These are phyloP conservation scores for Pseudorhiza aurosa DNA, from an alignment of 30 jellyfish, hydroid and myxozoan species.

Conservation along the genomic window DNA sequence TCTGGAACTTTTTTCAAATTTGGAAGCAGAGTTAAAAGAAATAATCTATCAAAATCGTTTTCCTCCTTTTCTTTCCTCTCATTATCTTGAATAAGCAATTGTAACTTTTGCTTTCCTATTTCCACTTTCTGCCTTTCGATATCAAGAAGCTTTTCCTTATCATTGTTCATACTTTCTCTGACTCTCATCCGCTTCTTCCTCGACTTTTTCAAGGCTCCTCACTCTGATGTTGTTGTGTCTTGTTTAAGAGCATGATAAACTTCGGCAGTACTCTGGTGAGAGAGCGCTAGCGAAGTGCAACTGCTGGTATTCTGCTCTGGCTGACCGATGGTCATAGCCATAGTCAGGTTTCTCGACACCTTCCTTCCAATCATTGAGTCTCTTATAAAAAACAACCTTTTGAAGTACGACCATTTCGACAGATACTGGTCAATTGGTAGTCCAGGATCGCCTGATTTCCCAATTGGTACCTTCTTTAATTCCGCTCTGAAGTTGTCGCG, in stretches of 20 bases:
- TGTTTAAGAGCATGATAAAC: no score
- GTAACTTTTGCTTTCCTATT: conserved; percentile 25
- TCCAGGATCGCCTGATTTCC: conserved; percentile 10
- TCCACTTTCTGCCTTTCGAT: background rate
- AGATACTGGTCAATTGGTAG: conserved; percentile 43
- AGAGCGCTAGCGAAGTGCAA: background rate
- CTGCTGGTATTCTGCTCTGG: background rate
- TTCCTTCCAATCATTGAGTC: conserved; percentile 15
- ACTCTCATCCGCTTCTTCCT: background rate
- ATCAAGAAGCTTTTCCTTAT: background rate
- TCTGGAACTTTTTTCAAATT: conserved; percentile 7
- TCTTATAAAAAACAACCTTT: conserved; percentile 30
- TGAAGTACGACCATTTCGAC: conserved; percentile 44
- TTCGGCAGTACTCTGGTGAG: background rate
- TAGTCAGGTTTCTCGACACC: background rate
- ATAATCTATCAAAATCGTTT: conserved; percentile 3
- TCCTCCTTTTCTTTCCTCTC: conserved; percentile 30
- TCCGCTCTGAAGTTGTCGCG: conserved; percentile 39
- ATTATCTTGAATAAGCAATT: conserved; percentile 1
- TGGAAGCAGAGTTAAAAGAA: conserved; percentile 13
- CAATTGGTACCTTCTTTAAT: conserved; percentile 32
- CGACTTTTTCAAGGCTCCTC: background rate
- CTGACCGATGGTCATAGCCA: background rate
- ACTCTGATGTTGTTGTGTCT: background rate
- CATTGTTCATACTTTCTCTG: background rate